Percentiles rank a stretch among this genome's conserved stretches.
Conservation (phyloP, 2,113 vertebrate species). For the Monarcha castaneiventris region DNA sequence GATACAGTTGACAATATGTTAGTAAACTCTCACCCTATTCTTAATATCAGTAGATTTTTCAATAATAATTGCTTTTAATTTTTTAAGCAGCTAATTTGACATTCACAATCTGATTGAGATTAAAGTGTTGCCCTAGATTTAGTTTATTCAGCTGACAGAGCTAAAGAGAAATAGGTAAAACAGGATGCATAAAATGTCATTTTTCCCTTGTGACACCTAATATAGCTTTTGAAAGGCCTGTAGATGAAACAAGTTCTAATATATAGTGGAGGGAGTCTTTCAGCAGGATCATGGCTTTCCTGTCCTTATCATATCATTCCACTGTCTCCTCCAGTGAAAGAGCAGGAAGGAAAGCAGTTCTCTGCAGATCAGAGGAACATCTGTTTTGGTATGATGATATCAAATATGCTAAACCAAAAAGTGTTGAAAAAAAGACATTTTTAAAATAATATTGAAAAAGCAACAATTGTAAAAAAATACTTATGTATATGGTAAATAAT, state of each 20-base stretch:
- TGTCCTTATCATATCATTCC: neutral
- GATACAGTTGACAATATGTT: neutral
- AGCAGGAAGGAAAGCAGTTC: neutral
- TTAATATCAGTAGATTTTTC: neutral
- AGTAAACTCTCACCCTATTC: neutral
- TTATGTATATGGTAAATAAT: neutral
- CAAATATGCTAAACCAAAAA: neutral
- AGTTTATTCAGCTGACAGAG: neutral
- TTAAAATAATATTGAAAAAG: neutral
- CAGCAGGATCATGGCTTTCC: neutral
- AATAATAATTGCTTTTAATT: constrained; percentile 33
- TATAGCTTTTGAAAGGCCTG: neutral
- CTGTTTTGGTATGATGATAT: neutral
- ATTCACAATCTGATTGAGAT: constrained; percentile 41
- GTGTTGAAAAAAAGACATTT: neutral
- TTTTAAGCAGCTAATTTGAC: constrained; percentile 5
- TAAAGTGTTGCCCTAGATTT: constrained; percentile 9
- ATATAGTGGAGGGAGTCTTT: neutral
- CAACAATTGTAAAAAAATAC: neutral
- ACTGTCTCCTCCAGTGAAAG: neutral
- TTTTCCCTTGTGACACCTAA: neutral
- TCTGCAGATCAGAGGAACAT: neutral
- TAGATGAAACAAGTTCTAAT: neutral
- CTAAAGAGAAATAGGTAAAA: neutral
- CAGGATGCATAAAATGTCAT: neutral